Conservation (phyloP, 1,140 invertebrate genomes). For the Heterodera schachtii region DNA sequence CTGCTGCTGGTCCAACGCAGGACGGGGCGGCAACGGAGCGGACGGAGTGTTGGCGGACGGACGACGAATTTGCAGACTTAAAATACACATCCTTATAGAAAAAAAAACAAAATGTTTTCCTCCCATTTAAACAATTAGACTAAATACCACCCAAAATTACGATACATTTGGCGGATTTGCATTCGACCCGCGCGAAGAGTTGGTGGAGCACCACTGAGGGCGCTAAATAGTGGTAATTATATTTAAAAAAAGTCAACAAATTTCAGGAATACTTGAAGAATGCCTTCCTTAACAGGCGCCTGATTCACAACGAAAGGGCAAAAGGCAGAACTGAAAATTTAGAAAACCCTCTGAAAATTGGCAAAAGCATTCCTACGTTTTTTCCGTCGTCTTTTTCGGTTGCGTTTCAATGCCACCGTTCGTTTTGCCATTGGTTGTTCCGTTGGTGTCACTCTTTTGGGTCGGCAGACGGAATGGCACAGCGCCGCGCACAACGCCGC, state of each 20-base stretch:
- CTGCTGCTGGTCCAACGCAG: not conserved
- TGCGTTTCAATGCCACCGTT: not conserved
- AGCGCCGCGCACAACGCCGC: constrained; percentile 22
- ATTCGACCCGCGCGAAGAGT: not conserved
- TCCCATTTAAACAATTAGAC: not conserved
- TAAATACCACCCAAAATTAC: not conserved
- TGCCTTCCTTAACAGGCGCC: not conserved
- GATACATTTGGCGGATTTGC: not conserved
- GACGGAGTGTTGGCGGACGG: not conserved
- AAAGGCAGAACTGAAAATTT: not conserved
- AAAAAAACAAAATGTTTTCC: not conserved
- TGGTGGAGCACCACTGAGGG: not conserved
- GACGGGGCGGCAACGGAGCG: too few species aligned
- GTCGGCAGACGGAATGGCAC: constrained; percentile 10
- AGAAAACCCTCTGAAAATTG: not conserved
- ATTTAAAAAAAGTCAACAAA: not conserved
- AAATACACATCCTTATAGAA: not conserved
- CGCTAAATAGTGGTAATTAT: not conserved
- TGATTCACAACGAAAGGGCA: not conserved
- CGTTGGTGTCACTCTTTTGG: not conserved
- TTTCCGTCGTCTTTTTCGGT: not conserved
- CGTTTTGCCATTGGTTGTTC: not conserved
- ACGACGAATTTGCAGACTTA: not conserved
- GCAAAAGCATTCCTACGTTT: not conserved
- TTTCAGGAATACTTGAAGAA: not conserved